A percentile compares a stretch with the other conserved stretches of the same genome.
Evolutionary conservation across 2,888 invertebrate genomes (phyloP).

Genomic region (Acleris laterana): DNA sequence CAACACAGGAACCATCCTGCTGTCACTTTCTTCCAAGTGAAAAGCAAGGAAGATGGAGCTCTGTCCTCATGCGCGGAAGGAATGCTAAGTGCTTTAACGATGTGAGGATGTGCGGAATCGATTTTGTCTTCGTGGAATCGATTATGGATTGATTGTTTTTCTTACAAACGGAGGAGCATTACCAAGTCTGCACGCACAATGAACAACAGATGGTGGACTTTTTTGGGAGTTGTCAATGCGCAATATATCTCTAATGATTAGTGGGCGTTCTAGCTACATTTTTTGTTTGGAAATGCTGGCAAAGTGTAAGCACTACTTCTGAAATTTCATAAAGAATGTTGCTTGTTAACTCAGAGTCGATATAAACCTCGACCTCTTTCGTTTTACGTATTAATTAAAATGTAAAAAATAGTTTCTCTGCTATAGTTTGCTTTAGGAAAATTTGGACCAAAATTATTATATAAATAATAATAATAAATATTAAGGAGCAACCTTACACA

Average conservation of each 20-base stretch:
- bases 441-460: too few species aligned
- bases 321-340: too few species aligned
- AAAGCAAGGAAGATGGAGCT: conserved; percentile 8
- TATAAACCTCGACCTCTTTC: too few species aligned
- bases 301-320: too few species aligned
- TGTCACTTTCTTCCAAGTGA: conserved; percentile 15
- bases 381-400: too few species aligned
- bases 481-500: too few species aligned
- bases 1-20: conserved; percentile 7
- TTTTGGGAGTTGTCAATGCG: neutral
- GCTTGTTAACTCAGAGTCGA: too few species aligned
- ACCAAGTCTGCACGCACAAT: conserved; percentile 12
- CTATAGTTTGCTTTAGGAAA: too few species aligned
- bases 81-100: conserved; percentile 63
- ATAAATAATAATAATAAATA: too few species aligned
- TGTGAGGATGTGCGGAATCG: conserved; percentile 52
- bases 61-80: conserved; percentile 14
- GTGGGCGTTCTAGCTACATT: too few species aligned
- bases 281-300: too few species aligned
- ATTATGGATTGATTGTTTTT: conserved; percentile 37
- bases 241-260: neutral
- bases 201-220: conserved; percentile 16
- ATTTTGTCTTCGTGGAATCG: conserved; percentile 20
- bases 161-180: conserved; percentile 8
- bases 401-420: too few species aligned